A percentile compares a stretch with the other conserved stretches of the same genome.
Conservation (phyloP, 2,113 vertebrate species). For the Eira barbara region DNA sequence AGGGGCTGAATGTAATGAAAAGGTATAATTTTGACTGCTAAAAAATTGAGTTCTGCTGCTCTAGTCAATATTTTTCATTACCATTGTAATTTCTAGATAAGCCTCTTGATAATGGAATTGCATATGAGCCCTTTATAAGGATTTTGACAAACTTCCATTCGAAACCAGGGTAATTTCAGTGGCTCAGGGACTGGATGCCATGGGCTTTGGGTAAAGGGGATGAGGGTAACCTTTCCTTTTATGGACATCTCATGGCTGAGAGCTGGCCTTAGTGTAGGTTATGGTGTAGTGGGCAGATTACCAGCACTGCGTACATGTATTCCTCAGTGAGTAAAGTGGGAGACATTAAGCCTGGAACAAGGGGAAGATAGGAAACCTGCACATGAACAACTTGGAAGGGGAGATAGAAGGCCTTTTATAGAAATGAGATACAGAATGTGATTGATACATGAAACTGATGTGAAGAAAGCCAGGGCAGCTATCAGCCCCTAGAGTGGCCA, state of each 20-base stretch:
- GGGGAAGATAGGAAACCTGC: neutral
- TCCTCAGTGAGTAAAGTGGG: neutral
- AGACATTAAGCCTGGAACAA: neutral
- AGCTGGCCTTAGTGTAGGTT: neutral
- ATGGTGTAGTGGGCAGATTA: rapidly evolving
- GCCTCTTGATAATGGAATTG: slow-evolving; percentile 34
- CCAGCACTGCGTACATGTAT: neutral
- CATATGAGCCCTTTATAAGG: neutral
- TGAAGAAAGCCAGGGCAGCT: neutral
- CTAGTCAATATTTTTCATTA: slow-evolving; percentile 36
- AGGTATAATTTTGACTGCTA: slow-evolving; percentile 22
- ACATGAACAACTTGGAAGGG: neutral
- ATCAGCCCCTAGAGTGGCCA: neutral
- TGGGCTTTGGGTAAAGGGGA: neutral
- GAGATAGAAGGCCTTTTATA: neutral
- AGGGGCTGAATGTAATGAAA: slow-evolving; percentile 54
- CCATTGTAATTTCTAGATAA: slow-evolving; percentile 47
- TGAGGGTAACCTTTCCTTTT: neutral
- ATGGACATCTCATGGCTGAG: neutral
- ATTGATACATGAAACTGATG: neutral
- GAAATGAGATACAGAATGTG: neutral
- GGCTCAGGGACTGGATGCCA: neutral
- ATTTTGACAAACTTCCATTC: slow-evolving; percentile 37
- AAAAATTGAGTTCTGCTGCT: slow-evolving; percentile 41
- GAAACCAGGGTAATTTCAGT: neutral